Conservation (phyloP, 2,797 vertebrate genomes). For the Margarornis squamiger region DNA sequence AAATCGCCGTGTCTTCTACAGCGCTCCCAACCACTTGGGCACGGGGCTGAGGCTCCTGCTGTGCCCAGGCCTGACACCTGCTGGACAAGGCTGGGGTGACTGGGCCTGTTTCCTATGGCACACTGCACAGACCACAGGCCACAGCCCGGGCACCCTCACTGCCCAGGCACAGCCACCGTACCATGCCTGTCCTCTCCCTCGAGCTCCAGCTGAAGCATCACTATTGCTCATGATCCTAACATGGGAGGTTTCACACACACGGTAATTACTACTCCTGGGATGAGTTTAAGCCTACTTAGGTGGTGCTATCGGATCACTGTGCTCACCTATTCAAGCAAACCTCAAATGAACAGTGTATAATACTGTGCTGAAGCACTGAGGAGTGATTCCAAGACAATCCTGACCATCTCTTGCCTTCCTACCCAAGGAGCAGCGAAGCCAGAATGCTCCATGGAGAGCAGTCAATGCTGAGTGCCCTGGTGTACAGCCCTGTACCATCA, state of each 20-base stretch:
- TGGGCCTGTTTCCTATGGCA: not conserved
- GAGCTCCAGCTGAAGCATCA: not conserved
- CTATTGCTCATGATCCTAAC: not conserved
- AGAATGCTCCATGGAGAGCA: not conserved
- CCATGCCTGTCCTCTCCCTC: not conserved
- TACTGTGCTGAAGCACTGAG: not conserved
- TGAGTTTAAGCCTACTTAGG: not conserved
- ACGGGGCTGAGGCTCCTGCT: not conserved
- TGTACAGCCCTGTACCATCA: constrained; percentile 6
- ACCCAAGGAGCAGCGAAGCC: not conserved
- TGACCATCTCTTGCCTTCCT: not conserved
- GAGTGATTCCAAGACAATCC: not conserved
- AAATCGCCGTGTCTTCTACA: rapidly evolving
- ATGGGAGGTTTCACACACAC: not conserved
- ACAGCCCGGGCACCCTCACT: not conserved
- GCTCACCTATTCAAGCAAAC: not conserved
- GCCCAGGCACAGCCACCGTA: not conserved
- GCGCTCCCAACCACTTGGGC: not conserved
- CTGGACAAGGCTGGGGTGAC: not conserved
- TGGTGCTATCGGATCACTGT: not conserved
- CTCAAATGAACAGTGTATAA: not conserved
- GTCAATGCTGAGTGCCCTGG: not conserved
- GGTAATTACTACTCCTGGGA: not conserved
- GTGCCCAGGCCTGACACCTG: not conserved
- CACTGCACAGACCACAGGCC: not conserved